Evolutionary conservation across 2,888 invertebrate genomes (phyloP).

Genomic region (Amphipoea oculea): DNA sequence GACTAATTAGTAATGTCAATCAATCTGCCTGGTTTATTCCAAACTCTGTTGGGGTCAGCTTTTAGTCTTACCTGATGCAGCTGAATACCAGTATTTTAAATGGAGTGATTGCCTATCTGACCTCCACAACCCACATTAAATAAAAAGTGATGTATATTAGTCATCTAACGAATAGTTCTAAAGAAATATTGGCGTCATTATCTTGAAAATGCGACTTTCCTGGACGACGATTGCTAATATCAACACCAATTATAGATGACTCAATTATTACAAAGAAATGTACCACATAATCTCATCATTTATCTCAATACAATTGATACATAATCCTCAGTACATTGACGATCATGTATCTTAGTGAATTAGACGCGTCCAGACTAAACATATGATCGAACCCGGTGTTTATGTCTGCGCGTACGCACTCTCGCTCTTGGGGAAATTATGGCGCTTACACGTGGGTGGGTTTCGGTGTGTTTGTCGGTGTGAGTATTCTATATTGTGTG

Average conservation of each 20-base stretch:
- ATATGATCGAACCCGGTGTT: conserved; percentile 38
- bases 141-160: not conserved
- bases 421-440: conserved; percentile 26
- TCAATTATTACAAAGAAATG: not conserved
- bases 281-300: not conserved
- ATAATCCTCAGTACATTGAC: conserved; percentile 27
- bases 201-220: not conserved
- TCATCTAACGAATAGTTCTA: no score
- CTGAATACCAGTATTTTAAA: not conserved
- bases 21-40: not conserved
- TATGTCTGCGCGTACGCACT: conserved; percentile 41
- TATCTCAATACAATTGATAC: conserved; percentile 4
- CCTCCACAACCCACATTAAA: not conserved
- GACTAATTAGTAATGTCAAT: not conserved
- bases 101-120: not conserved
- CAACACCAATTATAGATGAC: not conserved
- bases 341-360: conserved; percentile 24
- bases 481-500: not conserved
- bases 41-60: not conserved
- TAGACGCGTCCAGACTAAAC: conserved; percentile 55
- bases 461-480: no score
- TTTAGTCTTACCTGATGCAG: not conserved
- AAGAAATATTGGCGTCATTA: not conserved
- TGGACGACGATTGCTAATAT: not conserved
- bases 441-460: not conserved